Conservation (phyloP, 2,113 vertebrate genomes). For the Acinonyx jubatus region DNA sequence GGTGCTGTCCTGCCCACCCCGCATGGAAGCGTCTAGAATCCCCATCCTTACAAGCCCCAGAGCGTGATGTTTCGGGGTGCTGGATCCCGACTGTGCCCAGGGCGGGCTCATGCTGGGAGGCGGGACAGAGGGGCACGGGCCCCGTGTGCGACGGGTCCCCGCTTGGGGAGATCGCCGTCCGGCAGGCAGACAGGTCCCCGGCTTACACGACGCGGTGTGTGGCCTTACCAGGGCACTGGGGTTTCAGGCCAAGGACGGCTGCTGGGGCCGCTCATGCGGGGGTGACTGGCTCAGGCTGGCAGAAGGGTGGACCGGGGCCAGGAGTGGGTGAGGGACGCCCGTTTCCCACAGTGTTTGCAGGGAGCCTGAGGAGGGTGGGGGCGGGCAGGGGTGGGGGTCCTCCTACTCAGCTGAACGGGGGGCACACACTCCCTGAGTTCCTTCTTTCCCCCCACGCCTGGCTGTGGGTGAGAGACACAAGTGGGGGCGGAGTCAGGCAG, state of each 20-base stretch:
- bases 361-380: background rate
- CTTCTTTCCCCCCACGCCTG: background rate
- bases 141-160: rapidly evolving
- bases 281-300: rapidly evolving
- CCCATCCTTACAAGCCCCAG: rapidly evolving
- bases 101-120: rapidly evolving
- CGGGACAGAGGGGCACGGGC: too few species aligned
- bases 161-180: too few species aligned
- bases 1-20: too few species aligned
- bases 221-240: background rate
- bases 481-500: too few species aligned
- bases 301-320: rapidly evolving
- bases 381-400: rapidly evolving
- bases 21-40: too few species aligned
- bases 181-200: background rate
- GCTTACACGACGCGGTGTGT: rapidly evolving
- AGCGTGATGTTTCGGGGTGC: rapidly evolving
- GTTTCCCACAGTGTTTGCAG: background rate
- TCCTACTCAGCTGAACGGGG: background rate
- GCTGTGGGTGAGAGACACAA: background rate
- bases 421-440: rapidly evolving
- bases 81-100: background rate
- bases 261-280: rapidly evolving
- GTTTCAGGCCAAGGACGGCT: background rate
- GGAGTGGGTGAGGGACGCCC: rapidly evolving